These are phyloP conservation scores for Pituophis catenifer DNA, from an alignment of 2,113 vertebrate species.

Conservation along the genomic window DNA sequence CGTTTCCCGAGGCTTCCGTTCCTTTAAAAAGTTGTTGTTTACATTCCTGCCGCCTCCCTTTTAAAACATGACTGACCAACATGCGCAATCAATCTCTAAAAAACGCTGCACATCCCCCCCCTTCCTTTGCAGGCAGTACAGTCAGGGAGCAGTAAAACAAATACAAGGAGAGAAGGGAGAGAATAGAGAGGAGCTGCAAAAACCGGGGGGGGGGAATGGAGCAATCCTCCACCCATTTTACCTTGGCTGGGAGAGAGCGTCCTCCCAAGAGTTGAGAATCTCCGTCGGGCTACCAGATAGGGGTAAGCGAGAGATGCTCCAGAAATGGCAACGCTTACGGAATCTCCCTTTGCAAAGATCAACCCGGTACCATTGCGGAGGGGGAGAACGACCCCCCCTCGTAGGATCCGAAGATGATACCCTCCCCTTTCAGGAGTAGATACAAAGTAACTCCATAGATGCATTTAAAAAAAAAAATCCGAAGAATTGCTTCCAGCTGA, in stretches of 20 bases:
- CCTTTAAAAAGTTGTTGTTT: slow-evolving; percentile 73
- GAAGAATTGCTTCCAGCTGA: slow-evolving; percentile 61
- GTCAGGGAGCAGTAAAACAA: slow-evolving; percentile 37
- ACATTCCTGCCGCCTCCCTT: slow-evolving; percentile 67
- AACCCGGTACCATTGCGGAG: slow-evolving; percentile 69
- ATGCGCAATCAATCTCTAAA: slow-evolving; percentile 69
- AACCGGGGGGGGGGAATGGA: background rate
- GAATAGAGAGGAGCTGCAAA: slow-evolving; percentile 49
- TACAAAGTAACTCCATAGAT: slow-evolving; percentile 73
- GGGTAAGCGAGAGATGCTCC: slow-evolving; percentile 70
- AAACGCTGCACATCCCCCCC: slow-evolving; percentile 53
- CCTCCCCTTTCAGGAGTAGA: slow-evolving; percentile 52
- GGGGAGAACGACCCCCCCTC: slow-evolving; percentile 48
- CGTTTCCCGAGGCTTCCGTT: slow-evolving; percentile 55
- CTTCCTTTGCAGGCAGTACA: slow-evolving; percentile 61
- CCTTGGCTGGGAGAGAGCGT: slow-evolving; percentile 63
- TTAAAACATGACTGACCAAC: slow-evolving; percentile 73
- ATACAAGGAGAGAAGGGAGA: slow-evolving; percentile 47
- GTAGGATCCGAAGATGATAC: slow-evolving; percentile 33
- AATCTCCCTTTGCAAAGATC: slow-evolving; percentile 61
- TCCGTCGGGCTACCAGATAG: slow-evolving; percentile 62
- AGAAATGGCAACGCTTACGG: slow-evolving; percentile 65
- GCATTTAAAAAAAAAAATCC: slow-evolving; percentile 2
- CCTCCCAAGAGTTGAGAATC: slow-evolving; percentile 62
- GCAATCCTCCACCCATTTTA: slow-evolving; percentile 52